phyloP scores from a whole-genome alignment of 2,113 vertebrate genomes.

The Jacana jacana region DNA sequence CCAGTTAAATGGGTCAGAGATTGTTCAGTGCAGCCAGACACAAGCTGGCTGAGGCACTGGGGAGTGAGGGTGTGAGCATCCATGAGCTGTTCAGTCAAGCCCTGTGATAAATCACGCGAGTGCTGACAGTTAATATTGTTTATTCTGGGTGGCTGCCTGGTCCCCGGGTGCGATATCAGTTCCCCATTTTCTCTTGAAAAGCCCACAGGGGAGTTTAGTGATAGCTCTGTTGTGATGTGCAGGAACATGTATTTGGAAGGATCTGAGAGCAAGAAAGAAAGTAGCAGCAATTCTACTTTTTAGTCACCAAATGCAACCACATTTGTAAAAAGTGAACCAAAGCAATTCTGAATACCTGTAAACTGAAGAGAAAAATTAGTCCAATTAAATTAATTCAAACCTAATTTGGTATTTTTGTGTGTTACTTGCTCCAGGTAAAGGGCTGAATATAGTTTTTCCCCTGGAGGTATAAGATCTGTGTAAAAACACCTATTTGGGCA shows the following conservation, averaged over 20 bases:
- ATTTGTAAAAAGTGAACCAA: background rate
- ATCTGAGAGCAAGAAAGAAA: background rate
- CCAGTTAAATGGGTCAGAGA: background rate
- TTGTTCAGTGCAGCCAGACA: background rate
- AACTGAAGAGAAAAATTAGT: background rate
- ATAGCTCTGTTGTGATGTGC: background rate
- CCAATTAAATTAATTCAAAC: background rate
- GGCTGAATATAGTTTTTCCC: background rate
- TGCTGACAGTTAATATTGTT: background rate
- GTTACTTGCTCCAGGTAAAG: background rate
- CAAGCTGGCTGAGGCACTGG: background rate
- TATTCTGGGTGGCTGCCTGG: background rate
- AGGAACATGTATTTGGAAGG: background rate
- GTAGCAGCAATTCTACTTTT: background rate
- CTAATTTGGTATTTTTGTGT: background rate
- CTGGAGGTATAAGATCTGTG: background rate
- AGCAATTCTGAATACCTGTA: background rate
- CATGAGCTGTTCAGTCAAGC: background rate
- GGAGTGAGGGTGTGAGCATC: background rate
- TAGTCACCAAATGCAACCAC: background rate
- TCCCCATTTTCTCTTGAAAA: background rate
- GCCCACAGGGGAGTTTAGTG: background rate
- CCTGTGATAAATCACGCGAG: background rate
- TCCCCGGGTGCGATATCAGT: background rate
- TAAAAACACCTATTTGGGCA: background rate